Base-by-base conservation (phyloP, 30 jellyfish, hydroid and myxozoan species). In the Nemopilema nomurai region DNA sequence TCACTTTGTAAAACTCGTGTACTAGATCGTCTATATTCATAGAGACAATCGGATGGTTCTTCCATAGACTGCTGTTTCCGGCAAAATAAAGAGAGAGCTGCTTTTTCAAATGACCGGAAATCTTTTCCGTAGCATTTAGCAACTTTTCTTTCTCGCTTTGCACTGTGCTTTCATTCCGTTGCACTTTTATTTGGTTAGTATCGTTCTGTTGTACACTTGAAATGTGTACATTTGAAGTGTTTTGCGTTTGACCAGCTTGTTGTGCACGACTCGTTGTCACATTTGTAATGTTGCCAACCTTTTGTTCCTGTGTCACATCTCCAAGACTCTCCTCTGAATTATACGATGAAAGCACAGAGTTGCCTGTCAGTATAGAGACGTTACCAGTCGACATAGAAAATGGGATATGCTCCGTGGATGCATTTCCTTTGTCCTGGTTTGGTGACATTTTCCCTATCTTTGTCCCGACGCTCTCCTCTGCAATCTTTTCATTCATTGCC, bases 41-140 rank as follows among this genome's bases (percentile, higher is more conserved):
- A 18, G 90, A 77, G 8, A 86, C 95, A 1, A 64, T 23, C 8
- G 84, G 89, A 86, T 76, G 95, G 28, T 86, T 71, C 69, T 79
- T 86, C 89, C 89, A 78, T 49, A 77, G 49, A 77, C 95, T 86
- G 67, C 89, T 76, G 30, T 86, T 86, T 28, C 95, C 95, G 18
- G 66, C 69, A 25, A 86, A 86, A 77, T 86, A 86, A 81, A 85
- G 25, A 0, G 87, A 17, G 19, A 78, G 74, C 18, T 21, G 71
- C 8, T 62, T 68, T 17, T 51, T 76, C 71, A 67, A 31, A 27
- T 13, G 32, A 26, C 28, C 64, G 23, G 22, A 3, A 0, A 19
- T 18, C 9, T 26, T 26, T 22, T 22, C 64, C 8, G 8, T 25
- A 33, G 29, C 23, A 49, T 52, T 28, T 19, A 7, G 6, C 52